Percentiles rank a stretch among this genome's conserved stretches.
These are phyloP conservation scores for Emmelina monodactyla DNA, from an alignment of 2,888 invertebrate genomes.

Conservation along the genomic window DNA sequence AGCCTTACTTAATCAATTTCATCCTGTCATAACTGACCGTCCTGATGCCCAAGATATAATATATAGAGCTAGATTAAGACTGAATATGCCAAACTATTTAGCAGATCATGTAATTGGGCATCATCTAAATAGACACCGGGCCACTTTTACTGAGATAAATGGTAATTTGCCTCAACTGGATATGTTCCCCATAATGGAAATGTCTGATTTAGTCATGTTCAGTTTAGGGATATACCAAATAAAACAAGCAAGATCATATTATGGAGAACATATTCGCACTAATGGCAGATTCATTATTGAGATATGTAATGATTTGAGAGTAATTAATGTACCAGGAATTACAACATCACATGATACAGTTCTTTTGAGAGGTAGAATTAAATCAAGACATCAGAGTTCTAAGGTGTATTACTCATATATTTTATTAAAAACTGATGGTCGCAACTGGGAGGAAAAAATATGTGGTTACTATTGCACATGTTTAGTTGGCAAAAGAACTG, in stretches of 20 bases:
- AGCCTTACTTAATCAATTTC: constrained; percentile 12
- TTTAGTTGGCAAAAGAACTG: too few species aligned
- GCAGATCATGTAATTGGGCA: constrained; percentile 4
- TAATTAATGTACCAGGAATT: not conserved
- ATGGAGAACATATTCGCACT: constrained; percentile 5
- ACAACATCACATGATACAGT: not conserved
- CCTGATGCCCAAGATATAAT: constrained; percentile 6
- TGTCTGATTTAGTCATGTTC: constrained; percentile 3
- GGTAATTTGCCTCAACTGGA: not conserved
- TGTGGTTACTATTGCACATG: too few species aligned
- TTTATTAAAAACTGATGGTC: too few species aligned
- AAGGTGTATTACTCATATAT: too few species aligned
- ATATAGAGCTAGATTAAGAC: not conserved
- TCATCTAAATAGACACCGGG: constrained; percentile 6
- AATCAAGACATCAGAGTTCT: too few species aligned
- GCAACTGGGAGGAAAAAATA: too few species aligned
- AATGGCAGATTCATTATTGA: constrained; percentile 3
- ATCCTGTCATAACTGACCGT: constrained; percentile 6
- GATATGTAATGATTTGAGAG: not conserved
- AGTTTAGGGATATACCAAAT: constrained; percentile 4
- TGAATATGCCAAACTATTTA: constrained; percentile 7
- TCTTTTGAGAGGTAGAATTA: too few species aligned
- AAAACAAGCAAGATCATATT: constrained; percentile 5
- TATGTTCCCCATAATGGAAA: constrained; percentile 5
- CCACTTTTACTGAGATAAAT: constrained; percentile 3